A percentile compares a stretch with the other conserved stretches of the same genome.
These are phyloP conservation scores for Syngnathus acus DNA, from an alignment of 2,797 vertebrate species.

Conservation along the genomic window DNA sequence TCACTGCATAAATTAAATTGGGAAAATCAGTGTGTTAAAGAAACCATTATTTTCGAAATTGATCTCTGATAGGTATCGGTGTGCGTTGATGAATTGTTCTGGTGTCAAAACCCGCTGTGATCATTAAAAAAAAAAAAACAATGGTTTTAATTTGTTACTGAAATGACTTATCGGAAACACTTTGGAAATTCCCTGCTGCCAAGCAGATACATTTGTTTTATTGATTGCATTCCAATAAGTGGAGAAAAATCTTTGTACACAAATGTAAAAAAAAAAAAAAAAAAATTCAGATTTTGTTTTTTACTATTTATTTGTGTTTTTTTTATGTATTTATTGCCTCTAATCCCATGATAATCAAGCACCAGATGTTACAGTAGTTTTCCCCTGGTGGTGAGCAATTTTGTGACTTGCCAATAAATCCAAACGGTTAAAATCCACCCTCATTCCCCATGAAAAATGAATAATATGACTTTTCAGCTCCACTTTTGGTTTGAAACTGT, in stretches of 20 bases:
- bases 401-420: not conserved
- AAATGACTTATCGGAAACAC: not conserved
- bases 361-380: not conserved
- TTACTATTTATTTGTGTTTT: not conserved
- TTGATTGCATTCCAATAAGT: not conserved
- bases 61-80: not conserved
- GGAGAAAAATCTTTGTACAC: not conserved
- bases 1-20: not conserved
- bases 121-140: not conserved
- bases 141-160: not conserved
- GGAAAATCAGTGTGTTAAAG: not conserved
- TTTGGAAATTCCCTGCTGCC: not conserved
- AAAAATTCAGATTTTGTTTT: not conserved
- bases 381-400: not conserved
- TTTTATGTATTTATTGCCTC: slow-evolving; percentile 34
- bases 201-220: not conserved
- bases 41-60: not conserved
- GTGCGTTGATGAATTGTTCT: not conserved
- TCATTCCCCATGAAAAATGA: not conserved
- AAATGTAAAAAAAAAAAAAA: slow-evolving; percentile 2
- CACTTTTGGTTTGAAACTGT: not conserved
- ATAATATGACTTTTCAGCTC: not conserved
- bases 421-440: not conserved
- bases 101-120: not conserved
- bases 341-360: slow-evolving; percentile 19